A percentile compares a stretch with the other conserved stretches of the same genome.
phyloP scores from a whole-genome alignment of 2,113 vertebrate species.

The Vombatus ursinus region DNA sequence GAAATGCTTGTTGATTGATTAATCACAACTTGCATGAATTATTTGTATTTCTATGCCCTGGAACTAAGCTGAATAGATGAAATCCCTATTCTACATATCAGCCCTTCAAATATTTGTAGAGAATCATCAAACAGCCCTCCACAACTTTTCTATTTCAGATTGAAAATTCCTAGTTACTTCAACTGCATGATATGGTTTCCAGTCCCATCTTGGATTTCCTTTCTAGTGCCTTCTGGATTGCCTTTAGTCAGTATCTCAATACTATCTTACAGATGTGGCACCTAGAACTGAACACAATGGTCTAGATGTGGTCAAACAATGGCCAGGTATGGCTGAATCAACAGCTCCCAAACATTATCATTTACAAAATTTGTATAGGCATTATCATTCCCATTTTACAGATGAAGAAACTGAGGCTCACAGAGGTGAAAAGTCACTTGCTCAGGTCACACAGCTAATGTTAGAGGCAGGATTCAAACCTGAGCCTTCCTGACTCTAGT shows the following conservation, averaged over 20 bases:
- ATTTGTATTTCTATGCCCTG: not conserved
- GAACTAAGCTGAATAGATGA: not conserved
- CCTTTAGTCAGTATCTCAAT: not conserved
- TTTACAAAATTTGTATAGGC: not conserved
- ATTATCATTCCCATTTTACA: not conserved
- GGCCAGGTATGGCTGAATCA: not conserved
- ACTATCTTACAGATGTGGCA: not conserved
- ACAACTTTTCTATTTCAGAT: not conserved
- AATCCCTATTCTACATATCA: not conserved
- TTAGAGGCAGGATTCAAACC: not conserved
- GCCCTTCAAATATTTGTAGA: not conserved
- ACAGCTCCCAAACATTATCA: not conserved
- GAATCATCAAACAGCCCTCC: not conserved
- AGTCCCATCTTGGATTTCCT: not conserved
- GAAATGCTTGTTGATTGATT: not conserved
- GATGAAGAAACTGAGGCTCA: not conserved
- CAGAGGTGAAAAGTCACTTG: not conserved
- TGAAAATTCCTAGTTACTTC: not conserved
- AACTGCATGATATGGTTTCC: not conserved
- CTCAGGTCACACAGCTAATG: not conserved
- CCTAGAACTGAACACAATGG: not conserved
- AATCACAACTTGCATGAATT: not conserved
- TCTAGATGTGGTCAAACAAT: not conserved
- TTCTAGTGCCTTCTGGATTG: not conserved
- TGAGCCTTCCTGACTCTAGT: not conserved